Base-by-base conservation (phyloP, 1,140 invertebrate species). In the Nymphalis io region DNA sequence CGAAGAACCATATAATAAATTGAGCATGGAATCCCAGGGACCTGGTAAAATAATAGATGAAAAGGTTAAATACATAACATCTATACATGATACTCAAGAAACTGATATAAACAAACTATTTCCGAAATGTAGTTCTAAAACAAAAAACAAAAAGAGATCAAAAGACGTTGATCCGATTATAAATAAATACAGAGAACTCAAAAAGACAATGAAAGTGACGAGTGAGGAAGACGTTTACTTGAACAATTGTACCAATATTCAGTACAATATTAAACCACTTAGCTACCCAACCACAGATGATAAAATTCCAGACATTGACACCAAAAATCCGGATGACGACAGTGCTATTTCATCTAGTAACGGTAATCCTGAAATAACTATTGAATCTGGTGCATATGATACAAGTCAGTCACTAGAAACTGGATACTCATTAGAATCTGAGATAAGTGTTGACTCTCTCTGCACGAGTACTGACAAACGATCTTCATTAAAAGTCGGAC, bases 1-100 rank as follows among this genome's bases (percentile, higher is more conserved):
- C 60, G 91, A 93, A 80, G 93, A 94, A 83, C 93, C 93, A 3
- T 94, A 93, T 20, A 89, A 92, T 78, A 92, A 93, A 79, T 81
- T 93, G 27, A 69, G 63, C 27, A 63, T 40, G 15, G 74, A 75
- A 53, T 61, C 40, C 27, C 57, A 46, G 12, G 39, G 27, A 57
- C 60, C 60, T 59, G 93, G 89, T 42, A 93, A 94, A 69, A 76
- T 55, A 23, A 40, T 94, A 6, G 93, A 93, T 57, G 21, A 92
- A 92, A 66, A 93, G 93, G 67, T 84, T 87, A 92, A 87, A 80
- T 86, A 80, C 46, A 81, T 92, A 79, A 80, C 93, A 66, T 90
- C 90, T 6, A 70, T 88, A 58, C 86, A 84, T 38, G 89, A 92
- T 38, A 80, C 78, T 12, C 85, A 85, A 69, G 89, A 91, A 68